Base-by-base conservation (phyloP, 2,113 vertebrate species). In the Dipodomys stephensi region DNA sequence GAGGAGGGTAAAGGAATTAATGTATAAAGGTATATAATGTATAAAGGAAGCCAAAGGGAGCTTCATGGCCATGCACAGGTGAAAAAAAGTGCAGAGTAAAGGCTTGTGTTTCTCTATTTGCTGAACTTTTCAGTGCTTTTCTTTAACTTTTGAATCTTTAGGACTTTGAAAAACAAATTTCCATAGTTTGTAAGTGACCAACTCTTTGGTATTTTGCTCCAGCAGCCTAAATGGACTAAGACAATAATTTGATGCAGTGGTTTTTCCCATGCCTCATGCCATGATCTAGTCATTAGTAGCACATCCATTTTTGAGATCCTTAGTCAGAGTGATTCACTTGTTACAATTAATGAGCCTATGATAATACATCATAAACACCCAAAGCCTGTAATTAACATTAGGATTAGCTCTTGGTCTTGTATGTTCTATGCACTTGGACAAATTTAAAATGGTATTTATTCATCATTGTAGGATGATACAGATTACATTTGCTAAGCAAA, bases 271-370 rank as follows among this genome's bases (percentile, higher is more conserved):
- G 49, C 2, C 4, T 2, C 11, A 10, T 77, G 15, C 2, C 11
- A 7, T 81, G 19, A 19, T 5, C 20, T 4, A 27, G 6, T 6
- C 7, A 44, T 22, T 4, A 19, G 67, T 9, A 46, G 0, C 0
- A 15, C 73, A 7, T 4, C 7, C 28, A n/a, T 49, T 67, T 19
- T 65, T 32, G 82, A 28, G 22, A 5, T 92, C 35, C 6, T 78
- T 10, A 11, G 1, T 8, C 10, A 39, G 19, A 74, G 11, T 44
- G n/a, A n/a, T n/a, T n/a, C 39, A 28, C 64, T 68, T 69, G 39
- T 64, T 87, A 69, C 4, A 64, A 71, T 27, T 46, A 62, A 25
- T 74, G 25, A 67, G 23, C 7, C 2, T 69, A 15, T 6, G 7
- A 18, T 79, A 22, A 78, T 12, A 83, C 1, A 46, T 53, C 46